These are phyloP conservation scores for Phalacrocorax pelagicus DNA, from an alignment of 2,113 vertebrate species.

Conservation along the genomic window DNA sequence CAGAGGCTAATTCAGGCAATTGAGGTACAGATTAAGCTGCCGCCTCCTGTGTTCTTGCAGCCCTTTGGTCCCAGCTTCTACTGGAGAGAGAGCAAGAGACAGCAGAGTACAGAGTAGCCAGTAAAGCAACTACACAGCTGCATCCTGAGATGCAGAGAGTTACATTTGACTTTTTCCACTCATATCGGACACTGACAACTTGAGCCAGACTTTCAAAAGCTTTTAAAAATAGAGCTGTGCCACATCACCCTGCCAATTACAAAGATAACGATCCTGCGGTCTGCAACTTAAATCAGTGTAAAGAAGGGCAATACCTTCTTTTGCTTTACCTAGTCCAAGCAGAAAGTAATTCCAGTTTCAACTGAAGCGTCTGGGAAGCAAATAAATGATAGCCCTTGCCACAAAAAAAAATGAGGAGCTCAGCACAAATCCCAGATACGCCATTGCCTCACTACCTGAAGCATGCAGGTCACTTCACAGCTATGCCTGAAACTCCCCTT, in stretches of 20 bases:
- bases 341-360: not conserved
- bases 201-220: not conserved
- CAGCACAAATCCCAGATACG: not conserved
- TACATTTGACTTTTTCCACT: not conserved
- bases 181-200: not conserved
- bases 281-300: not conserved
- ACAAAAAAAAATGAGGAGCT: not conserved
- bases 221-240: not conserved
- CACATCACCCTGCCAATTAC: not conserved
- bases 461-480: rapidly evolving
- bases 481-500: not conserved
- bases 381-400: not conserved
- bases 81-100: not conserved
- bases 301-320: not conserved
- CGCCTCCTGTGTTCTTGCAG: not conserved
- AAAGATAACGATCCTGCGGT: not conserved
- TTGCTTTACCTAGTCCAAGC: not conserved
- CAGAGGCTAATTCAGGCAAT: not conserved
- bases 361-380: not conserved
- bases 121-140: too few species aligned
- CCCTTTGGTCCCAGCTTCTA: not conserved
- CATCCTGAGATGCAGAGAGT: not conserved
- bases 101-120: not conserved
- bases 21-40: not conserved
- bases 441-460: not conserved